Evolutionary conservation across 2,797 vertebrate genomes (phyloP), one percentile per base, ranked within the genome.

Genomic region (Pipistrellus pipistrellus): DNA sequence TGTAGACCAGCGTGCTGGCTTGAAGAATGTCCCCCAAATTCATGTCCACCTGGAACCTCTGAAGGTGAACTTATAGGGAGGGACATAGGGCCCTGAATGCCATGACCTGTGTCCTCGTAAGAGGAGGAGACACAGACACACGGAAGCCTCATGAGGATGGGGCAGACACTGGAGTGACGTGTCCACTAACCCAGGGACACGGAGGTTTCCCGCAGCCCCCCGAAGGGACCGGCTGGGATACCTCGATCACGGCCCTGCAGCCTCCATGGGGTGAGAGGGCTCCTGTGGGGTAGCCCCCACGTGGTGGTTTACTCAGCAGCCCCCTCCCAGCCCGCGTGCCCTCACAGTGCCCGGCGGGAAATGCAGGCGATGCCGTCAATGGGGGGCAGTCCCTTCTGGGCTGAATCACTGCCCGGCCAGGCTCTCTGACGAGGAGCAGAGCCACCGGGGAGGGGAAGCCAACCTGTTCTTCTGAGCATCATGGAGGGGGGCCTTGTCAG

Each of bases 381-480:
- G 8, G 51, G 71, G 83, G 88, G 73, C 55, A 25, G 51, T 35
- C 57, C 6, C 30, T 72, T 23, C 46, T 27, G 2, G 25, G 38
- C 38, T 64, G 18, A 62, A 18, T 90, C 20, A 0, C 0, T 0
- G 38, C 25, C 0, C 2, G 30, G 66, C 77, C 72, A 55, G 53
- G 62, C 27, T 69, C 13, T 14, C 13, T 14, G 35, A 18, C 20
- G 2, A 51, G 72, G 68, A 64, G 55, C 13, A 4, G 30, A 20
- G 51, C 78, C 87, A 21, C 20, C 12, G 12, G 82, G 57, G 95
- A 57, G 68, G 32, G 66, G 95, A 96, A 89, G 88, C 73, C 85
- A 73, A 5, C 80, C 18, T 20, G 62, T 86, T 80, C n/a, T 95
- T 95, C 72, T 66, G 78, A 88, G 78, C 2, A 8, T 73, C 0